Conservation (phyloP, 30 jellyfish, hydroid and myxozoan genomes). For the Cassiopea xamachana region DNA sequence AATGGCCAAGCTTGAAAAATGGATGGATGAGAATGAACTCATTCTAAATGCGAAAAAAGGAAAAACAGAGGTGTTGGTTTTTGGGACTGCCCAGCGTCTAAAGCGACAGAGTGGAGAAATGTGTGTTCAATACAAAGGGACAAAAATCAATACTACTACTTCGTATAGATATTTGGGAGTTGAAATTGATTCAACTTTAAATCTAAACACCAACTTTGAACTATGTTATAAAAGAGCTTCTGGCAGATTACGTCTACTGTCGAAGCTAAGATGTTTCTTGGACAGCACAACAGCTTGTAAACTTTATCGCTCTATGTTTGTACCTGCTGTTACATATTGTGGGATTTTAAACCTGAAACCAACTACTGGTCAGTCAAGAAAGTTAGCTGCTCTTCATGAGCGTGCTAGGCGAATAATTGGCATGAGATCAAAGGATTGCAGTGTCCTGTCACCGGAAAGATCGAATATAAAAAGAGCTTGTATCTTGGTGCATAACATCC, state of each 20-base stretch:
- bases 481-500: constrained; percentile 40
- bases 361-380: constrained; percentile 43
- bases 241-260: constrained; percentile 62
- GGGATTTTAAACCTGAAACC: constrained; percentile 28
- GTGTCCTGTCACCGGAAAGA: constrained; percentile 44
- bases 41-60: constrained; percentile 38
- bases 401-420: constrained; percentile 35
- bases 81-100: constrained; percentile 67
- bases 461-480: constrained; percentile 45
- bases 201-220: constrained; percentile 32
- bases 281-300: constrained; percentile 42
- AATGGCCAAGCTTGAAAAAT: constrained; percentile 31
- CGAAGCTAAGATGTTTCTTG: constrained; percentile 45
- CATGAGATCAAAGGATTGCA: constrained; percentile 47
- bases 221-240: constrained; percentile 45
- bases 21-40: constrained; percentile 44
- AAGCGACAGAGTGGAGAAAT: constrained; percentile 34
- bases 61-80: constrained; percentile 52
- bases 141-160: constrained; percentile 7
- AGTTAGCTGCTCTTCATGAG: constrained; percentile 52
- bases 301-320: constrained; percentile 32
- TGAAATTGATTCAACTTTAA: constrained; percentile 28
- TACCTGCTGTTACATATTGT: constrained; percentile 29
- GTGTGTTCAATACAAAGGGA: constrained; percentile 9
- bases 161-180: constrained; percentile 37